phyloP scores from a whole-genome alignment of 2,113 vertebrate species.

The Pangasianodon gigas region DNA sequence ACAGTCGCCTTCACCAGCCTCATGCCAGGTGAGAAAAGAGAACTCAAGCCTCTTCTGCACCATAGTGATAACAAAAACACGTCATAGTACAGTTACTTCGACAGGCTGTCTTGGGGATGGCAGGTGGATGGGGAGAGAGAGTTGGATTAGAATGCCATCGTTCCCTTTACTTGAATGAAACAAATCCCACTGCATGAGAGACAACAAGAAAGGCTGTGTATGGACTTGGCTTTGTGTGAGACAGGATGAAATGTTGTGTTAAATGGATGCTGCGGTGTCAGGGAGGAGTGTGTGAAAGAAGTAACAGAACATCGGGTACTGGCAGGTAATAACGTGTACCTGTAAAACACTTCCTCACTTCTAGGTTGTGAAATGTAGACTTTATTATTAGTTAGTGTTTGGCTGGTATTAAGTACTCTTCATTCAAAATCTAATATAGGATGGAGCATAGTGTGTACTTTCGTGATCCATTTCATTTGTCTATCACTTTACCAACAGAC shows the following conservation, averaged over 20 bases:
- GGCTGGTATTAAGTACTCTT: background rate
- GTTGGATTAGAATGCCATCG: background rate
- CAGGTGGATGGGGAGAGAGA: background rate
- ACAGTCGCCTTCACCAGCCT: constrained; percentile 94
- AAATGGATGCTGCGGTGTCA: background rate
- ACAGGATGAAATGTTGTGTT: background rate
- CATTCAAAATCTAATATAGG: background rate
- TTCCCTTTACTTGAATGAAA: background rate
- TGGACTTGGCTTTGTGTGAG: background rate
- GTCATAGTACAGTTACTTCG: background rate
- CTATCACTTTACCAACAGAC: background rate
- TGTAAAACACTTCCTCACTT: background rate
- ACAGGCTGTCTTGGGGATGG: background rate
- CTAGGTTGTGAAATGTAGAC: background rate
- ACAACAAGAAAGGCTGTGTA: background rate
- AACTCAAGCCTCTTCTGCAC: background rate
- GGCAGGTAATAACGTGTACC: background rate
- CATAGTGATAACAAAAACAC: background rate
- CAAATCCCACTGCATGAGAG: background rate
- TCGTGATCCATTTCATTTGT: background rate
- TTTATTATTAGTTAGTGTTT: background rate
- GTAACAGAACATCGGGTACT: background rate
- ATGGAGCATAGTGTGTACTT: background rate
- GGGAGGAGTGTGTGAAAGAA: background rate
- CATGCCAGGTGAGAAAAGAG: constrained; percentile 81